Percentiles rank a stretch among this genome's conserved stretches.
Evolutionary conservation across 23 tunicate genomes (phyloP).

Genomic region (Ciona savignyi): DNA sequence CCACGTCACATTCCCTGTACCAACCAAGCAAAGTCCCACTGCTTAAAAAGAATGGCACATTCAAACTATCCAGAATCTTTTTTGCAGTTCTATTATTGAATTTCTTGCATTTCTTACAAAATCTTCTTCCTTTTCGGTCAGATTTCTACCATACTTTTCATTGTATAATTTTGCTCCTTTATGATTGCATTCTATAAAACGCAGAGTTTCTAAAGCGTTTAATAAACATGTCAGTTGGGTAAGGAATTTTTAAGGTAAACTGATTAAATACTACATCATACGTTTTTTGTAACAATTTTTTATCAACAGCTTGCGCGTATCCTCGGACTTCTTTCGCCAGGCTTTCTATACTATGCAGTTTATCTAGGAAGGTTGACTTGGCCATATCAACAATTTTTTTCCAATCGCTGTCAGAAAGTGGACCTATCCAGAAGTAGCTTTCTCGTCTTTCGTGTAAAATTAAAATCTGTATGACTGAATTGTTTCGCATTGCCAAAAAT

Average conservation of each 20-base stretch:
- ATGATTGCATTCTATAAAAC: conserved; percentile 26
- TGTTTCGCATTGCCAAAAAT: too few relatives aligned
- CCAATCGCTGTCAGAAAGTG: conserved; percentile 55
- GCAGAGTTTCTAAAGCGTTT: conserved; percentile 34
- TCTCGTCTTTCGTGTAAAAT: conserved; percentile 46
- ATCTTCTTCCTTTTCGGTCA: conserved; percentile 6
- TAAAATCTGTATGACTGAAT: conserved; percentile 59
- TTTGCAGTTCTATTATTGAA: too few relatives aligned
- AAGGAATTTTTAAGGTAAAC: conserved; percentile 43
- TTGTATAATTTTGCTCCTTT: too few relatives aligned
- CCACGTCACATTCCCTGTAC: conserved; percentile 64
- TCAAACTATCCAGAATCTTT: conserved; percentile 26
- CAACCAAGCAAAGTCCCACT: conserved; percentile 64
- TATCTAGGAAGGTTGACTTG: conserved; percentile 20
- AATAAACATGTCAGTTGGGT: conserved; percentile 25
- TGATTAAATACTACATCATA: too few relatives aligned
- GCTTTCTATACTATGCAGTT: conserved; percentile 37
- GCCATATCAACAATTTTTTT: conserved; percentile 29
- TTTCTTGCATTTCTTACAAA: background rate
- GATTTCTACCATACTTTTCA: too few relatives aligned
- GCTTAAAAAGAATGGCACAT: conserved; percentile 55
- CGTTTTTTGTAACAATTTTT: conserved; percentile 24
- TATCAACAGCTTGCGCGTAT: conserved; percentile 68
- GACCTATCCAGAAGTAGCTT: conserved; percentile 54
- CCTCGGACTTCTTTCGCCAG: conserved; percentile 61